phyloP scores from a whole-genome alignment of 2,888 invertebrate species.

The Acanthopleura granulata region DNA sequence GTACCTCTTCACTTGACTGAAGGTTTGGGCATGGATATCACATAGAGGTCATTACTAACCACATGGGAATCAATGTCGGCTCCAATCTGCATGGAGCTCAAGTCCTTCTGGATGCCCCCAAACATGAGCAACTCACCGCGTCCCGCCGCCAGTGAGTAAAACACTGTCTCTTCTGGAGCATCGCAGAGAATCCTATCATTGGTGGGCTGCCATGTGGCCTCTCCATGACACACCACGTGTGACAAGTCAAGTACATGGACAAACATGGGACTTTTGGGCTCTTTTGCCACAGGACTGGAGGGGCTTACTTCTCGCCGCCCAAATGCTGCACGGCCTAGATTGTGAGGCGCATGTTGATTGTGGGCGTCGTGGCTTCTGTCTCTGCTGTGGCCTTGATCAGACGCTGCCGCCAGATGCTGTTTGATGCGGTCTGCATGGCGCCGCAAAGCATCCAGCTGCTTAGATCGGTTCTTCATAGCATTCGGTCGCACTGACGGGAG shows the following conservation, averaged over 20 bases:
- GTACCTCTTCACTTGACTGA: too few species aligned
- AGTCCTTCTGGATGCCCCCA: slow-evolving; percentile 83
- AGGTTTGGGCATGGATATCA: slow-evolving; percentile 23
- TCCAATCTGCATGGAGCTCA: slow-evolving; percentile 58
- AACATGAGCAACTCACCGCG: slow-evolving; percentile 94
- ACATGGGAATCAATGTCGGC: slow-evolving; percentile 43
- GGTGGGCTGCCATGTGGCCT: slow-evolving; percentile 72
- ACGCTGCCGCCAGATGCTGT: slow-evolving; percentile 32
- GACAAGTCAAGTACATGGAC: slow-evolving; percentile 90
- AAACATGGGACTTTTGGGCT: slow-evolving; percentile 76
- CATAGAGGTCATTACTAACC: slow-evolving; percentile 48
- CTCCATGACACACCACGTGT: slow-evolving; percentile 53
- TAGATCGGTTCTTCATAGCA: slow-evolving; percentile 73
- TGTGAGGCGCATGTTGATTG: slow-evolving; percentile 4
- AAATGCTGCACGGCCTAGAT: slow-evolving; percentile 20
- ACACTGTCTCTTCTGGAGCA: slow-evolving; percentile 87
- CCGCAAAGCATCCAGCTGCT: slow-evolving; percentile 77
- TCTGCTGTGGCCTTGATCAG: background rate
- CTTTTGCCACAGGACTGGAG: background rate
- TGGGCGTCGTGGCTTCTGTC: background rate
- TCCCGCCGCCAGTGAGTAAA: slow-evolving; percentile 90
- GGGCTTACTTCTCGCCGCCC: slow-evolving; percentile 18
- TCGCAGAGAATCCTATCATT: slow-evolving; percentile 44
- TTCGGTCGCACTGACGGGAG: slow-evolving; percentile 69
- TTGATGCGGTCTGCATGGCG: slow-evolving; percentile 76